Percentiles rank a stretch among this genome's conserved stretches.
Conservation (phyloP, 2,888 invertebrate species). For the Noctua janthe region DNA sequence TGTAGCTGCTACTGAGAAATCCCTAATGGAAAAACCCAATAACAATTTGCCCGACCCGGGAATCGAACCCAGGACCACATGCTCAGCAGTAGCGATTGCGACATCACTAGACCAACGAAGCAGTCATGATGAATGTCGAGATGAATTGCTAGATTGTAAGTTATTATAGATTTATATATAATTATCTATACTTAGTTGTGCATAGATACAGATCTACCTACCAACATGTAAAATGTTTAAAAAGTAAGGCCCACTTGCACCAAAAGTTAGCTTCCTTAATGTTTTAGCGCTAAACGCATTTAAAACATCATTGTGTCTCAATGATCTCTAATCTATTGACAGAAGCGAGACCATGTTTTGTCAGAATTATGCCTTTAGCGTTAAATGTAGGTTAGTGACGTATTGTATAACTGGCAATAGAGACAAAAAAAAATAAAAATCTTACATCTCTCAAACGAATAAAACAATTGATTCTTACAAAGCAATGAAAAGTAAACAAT, state of each 20-base stretch:
- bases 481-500: conserved; percentile 53
- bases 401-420: neutral
- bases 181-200: neutral
- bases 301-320: neutral
- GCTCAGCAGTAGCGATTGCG: too few relatives aligned
- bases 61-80: too few relatives aligned
- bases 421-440: neutral
- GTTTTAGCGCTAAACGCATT: neutral
- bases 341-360: neutral
- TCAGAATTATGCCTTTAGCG: neutral
- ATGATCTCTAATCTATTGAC: neutral
- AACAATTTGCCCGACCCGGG: too few relatives aligned
- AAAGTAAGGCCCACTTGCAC: neutral
- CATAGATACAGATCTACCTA: neutral
- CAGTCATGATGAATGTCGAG: too few relatives aligned
- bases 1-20: too few relatives aligned
- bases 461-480: conserved; percentile 16
- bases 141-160: neutral
- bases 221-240: neutral
- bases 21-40: too few relatives aligned
- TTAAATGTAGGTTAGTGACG: neutral
- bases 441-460: neutral
- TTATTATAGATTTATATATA: neutral
- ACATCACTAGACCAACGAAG: too few relatives aligned
- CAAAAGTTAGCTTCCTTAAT: neutral